Conservation (phyloP, 1,140 invertebrate genomes). For the Zaprionus nigranus region DNA sequence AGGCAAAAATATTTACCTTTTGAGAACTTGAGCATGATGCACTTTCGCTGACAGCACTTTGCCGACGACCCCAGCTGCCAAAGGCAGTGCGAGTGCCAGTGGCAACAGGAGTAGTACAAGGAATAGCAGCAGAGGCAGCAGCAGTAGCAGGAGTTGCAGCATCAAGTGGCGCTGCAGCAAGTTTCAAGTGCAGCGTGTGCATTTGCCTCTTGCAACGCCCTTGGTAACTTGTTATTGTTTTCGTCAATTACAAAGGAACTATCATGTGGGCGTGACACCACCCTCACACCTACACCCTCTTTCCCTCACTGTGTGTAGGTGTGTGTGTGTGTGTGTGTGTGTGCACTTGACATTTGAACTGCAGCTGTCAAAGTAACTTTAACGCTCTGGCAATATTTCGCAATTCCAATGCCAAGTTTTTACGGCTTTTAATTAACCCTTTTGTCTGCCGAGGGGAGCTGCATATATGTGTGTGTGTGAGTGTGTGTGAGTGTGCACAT, state of each 20-base stretch:
- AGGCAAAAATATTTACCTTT: conserved; percentile 78
- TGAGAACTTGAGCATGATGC: conserved; percentile 60
- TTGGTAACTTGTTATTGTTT: conserved; percentile 60
- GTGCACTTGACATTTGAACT: conserved; percentile 79
- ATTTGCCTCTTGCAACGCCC: conserved; percentile 16
- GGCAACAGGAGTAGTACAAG: no score
- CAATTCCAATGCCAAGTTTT: conserved; percentile 60
- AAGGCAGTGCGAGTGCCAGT: no score
- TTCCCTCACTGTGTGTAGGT: background rate
- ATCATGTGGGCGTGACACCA: background rate
- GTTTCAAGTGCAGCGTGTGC: conserved; percentile 30
- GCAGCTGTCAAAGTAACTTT: conserved; percentile 71
- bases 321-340: conserved; percentile 40
- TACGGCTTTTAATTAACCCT: conserved; percentile 80
- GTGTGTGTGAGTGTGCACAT: conserved; percentile 13
- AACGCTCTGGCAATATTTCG: conserved; percentile 27
- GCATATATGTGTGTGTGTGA: conserved; percentile 23
- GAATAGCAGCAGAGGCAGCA: background rate
- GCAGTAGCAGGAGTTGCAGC: background rate
- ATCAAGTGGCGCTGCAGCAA: conserved; percentile 15
- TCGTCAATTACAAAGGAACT: conserved; percentile 68
- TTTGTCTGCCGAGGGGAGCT: conserved; percentile 41
- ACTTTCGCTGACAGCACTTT: conserved; percentile 45
- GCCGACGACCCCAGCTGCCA: conserved; percentile 5
- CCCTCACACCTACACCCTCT: background rate